A percentile compares a stretch with the other conserved stretches of the same genome.
Evolutionary conservation across 2,888 invertebrate species (phyloP).

Genomic region (Carterocephalus palaemon): DNA sequence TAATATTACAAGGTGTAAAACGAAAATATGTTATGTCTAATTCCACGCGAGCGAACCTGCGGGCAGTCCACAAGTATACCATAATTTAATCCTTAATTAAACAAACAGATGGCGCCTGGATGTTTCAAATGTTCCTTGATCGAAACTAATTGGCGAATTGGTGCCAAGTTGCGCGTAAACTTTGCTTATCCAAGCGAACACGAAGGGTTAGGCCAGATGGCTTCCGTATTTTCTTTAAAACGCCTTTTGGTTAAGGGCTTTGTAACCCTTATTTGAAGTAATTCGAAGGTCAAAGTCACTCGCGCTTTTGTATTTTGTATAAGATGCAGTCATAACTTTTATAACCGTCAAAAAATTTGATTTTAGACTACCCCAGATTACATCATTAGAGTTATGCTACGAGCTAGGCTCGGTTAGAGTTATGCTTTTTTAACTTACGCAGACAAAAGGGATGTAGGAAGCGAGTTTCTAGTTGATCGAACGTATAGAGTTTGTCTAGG

Average conservation of each 20-base stretch:
- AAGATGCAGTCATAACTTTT: too few relatives aligned
- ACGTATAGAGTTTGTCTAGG: not conserved
- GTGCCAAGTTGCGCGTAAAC: slow-evolving; percentile 12
- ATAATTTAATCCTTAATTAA: slow-evolving; percentile 2
- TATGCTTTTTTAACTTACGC: too few relatives aligned
- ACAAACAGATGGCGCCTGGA: slow-evolving; percentile 8
- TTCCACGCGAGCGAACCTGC: too few relatives aligned
- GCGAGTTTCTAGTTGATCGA: too few relatives aligned
- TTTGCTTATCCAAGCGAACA: slow-evolving; percentile 6
- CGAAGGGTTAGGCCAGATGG: slow-evolving; percentile 12
- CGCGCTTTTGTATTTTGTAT: too few relatives aligned
- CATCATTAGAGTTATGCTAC: too few relatives aligned
- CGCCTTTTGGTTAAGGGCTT: slow-evolving; percentile 1
- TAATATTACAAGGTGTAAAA: too few relatives aligned
- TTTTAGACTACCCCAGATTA: too few relatives aligned
- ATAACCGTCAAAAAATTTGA: too few relatives aligned
- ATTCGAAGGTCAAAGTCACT: slow-evolving; percentile 14
- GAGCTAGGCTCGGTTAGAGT: too few relatives aligned
- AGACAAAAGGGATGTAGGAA: too few relatives aligned
- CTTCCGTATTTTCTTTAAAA: slow-evolving; percentile 11
- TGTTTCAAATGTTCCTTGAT: slow-evolving; percentile 5
- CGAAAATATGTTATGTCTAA: not conserved
- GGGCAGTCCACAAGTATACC: too few relatives aligned
- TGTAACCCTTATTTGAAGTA: slow-evolving; percentile 1
- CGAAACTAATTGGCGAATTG: slow-evolving; percentile 8